These are phyloP conservation scores for Cynopterus brachyotis DNA, from an alignment of 2,113 vertebrate genomes.

Conservation along the genomic window DNA sequence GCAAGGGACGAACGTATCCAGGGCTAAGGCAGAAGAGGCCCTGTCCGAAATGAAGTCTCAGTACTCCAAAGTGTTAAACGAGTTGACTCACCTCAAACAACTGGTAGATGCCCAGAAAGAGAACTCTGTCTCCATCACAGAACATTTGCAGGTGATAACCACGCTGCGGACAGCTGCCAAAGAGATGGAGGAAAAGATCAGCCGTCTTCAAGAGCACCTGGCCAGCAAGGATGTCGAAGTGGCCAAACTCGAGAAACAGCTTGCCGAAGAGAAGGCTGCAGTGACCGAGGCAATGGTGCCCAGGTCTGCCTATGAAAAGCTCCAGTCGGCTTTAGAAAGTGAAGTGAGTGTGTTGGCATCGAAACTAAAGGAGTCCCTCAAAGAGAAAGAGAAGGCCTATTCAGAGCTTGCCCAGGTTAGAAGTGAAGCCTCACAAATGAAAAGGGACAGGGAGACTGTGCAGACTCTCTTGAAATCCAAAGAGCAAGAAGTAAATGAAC, in stretches of 20 bases:
- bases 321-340: constrained; percentile 85
- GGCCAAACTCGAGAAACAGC: constrained; percentile 87
- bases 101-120: constrained; percentile 90
- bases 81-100: constrained; percentile 87
- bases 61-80: constrained; percentile 83
- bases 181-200: constrained; percentile 88
- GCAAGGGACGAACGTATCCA: constrained; percentile 79
- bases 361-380: constrained; percentile 90
- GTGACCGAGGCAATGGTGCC: constrained; percentile 86
- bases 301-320: constrained; percentile 84
- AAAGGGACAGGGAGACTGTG: constrained; percentile 83
- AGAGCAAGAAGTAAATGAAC: constrained; percentile 83
- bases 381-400: constrained; percentile 92
- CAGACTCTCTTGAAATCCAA: constrained; percentile 82
- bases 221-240: constrained; percentile 86
- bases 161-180: constrained; percentile 88
- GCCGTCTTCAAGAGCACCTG: constrained; percentile 85
- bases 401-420: constrained; percentile 87
- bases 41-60: constrained; percentile 87
- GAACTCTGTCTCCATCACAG: constrained; percentile 87
- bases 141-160: constrained; percentile 91
- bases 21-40: constrained; percentile 87
- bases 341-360: constrained; percentile 88
- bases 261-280: constrained; percentile 85
- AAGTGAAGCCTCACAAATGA: constrained; percentile 88